Percentiles rank a stretch among this genome's conserved stretches.
Conservation (phyloP, 2,113 vertebrate species). For the Amphiprion ocellaris region DNA sequence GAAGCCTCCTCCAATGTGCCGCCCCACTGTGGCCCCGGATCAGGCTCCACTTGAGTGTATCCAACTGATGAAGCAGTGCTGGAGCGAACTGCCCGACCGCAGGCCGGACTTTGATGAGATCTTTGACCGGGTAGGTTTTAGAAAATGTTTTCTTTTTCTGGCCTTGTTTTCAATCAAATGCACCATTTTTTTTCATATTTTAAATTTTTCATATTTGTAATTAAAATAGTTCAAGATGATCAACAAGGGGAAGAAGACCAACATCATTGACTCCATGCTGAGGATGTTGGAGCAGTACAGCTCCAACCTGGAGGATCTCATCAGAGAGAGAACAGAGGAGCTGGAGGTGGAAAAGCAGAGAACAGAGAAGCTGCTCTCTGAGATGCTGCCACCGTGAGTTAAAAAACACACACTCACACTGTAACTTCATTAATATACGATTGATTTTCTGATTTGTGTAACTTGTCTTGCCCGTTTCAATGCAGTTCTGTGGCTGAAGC, state of each 20-base stretch:
- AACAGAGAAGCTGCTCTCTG: conserved; percentile 92
- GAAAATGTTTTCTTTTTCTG: not conserved
- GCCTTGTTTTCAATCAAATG: not conserved
- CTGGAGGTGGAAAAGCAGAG: conserved; percentile 96
- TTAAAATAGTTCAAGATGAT: conserved; percentile 90
- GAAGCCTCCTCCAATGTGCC: conserved; percentile 91
- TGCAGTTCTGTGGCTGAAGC: conserved; percentile 93
- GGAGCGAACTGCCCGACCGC: conserved; percentile 90
- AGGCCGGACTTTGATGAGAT: conserved; percentile 91
- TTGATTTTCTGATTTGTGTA: not conserved
- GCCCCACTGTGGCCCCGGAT: conserved; percentile 90
- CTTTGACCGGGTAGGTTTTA: conserved; percentile 87
- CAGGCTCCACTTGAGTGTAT: conserved; percentile 91
- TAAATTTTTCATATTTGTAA: not conserved
- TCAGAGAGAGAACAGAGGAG: conserved; percentile 91
- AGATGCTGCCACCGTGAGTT: conserved; percentile 95
- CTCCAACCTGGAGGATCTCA: conserved; percentile 94
- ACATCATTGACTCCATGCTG: conserved; percentile 96
- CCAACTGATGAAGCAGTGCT: conserved; percentile 96
- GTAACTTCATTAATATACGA: not conserved
- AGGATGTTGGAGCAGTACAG: conserved; percentile 96
- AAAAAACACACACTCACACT: conserved; percentile 7
- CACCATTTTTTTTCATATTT: not conserved
- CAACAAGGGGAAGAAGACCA: conserved; percentile 95
- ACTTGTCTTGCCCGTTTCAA: not conserved